Conservation (phyloP, 2,113 vertebrate genomes). For the Hassar affinis region DNA sequence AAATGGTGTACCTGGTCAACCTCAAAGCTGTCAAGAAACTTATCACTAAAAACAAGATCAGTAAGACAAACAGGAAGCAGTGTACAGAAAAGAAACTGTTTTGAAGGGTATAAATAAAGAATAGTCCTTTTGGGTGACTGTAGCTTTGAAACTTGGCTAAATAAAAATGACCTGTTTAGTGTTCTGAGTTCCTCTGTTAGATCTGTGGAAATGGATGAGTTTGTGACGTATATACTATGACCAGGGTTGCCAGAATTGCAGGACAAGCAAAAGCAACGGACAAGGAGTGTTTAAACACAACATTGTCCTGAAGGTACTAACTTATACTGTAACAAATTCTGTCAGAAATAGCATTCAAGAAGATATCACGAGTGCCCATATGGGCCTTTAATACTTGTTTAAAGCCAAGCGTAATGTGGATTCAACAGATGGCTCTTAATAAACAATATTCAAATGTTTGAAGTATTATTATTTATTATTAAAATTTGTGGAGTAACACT, state of each 20-base stretch:
- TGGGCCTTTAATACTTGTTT: background rate
- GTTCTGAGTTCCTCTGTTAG: background rate
- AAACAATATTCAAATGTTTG: background rate
- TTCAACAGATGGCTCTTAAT: background rate
- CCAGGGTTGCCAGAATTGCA: background rate
- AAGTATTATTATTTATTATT: background rate
- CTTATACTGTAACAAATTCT: background rate
- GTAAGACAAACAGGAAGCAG: background rate
- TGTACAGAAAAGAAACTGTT: slow-evolving; percentile 1
- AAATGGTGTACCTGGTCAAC: background rate
- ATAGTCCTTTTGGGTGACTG: background rate
- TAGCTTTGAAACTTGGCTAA: background rate
- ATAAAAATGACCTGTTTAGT: background rate
- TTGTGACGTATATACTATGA: background rate
- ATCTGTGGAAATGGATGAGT: slow-evolving; percentile 3
- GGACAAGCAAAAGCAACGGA: background rate
- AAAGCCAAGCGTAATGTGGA: background rate
- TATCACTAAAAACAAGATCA: background rate
- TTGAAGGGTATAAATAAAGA: slow-evolving; percentile 3
- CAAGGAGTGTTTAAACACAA: background rate
- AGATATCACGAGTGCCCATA: background rate
- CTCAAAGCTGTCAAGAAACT: background rate
- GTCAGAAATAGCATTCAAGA: background rate
- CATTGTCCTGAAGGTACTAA: background rate
- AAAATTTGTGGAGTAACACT: background rate